These are phyloP conservation scores for Cryptotis parvus DNA, from an alignment of 2,113 vertebrate species.

Conservation along the genomic window DNA sequence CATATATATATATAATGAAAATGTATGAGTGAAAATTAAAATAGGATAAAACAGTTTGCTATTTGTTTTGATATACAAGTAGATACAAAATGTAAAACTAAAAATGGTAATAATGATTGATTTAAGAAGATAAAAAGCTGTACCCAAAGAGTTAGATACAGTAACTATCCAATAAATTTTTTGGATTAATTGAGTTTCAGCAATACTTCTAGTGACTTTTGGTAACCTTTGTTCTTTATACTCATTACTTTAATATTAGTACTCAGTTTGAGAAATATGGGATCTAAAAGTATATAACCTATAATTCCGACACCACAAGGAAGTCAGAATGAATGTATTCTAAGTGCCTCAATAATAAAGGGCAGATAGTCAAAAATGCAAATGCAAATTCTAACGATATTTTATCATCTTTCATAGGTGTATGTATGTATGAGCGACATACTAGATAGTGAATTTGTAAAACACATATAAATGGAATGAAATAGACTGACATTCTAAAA, in stretches of 20 bases:
- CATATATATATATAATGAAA: background rate
- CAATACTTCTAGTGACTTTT: background rate
- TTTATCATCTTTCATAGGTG: background rate
- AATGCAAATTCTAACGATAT: slow-evolving; percentile 39
- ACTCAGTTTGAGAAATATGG: slow-evolving; percentile 24
- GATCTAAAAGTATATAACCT: slow-evolving; percentile 7
- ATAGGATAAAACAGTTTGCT: background rate
- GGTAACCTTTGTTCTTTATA: background rate
- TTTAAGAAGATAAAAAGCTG: background rate
- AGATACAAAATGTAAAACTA: background rate
- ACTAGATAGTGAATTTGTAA: background rate
- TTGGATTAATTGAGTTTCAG: background rate
- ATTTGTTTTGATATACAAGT: background rate
- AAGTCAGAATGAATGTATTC: slow-evolving; percentile 32
- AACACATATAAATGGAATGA: slow-evolving; percentile 8
- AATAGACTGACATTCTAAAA: background rate
- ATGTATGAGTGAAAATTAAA: background rate
- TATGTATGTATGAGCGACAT: background rate
- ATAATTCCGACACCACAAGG: slow-evolving; percentile 9
- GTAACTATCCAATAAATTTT: background rate
- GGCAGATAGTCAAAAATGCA: background rate
- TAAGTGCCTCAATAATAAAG: slow-evolving; percentile 34
- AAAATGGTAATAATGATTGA: background rate
- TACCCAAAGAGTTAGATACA: background rate
- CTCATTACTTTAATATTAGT: slow-evolving; percentile 9